Evolutionary conservation across 1,140 invertebrate species (phyloP).

Genomic region (Drosophila ficusphila): DNA sequence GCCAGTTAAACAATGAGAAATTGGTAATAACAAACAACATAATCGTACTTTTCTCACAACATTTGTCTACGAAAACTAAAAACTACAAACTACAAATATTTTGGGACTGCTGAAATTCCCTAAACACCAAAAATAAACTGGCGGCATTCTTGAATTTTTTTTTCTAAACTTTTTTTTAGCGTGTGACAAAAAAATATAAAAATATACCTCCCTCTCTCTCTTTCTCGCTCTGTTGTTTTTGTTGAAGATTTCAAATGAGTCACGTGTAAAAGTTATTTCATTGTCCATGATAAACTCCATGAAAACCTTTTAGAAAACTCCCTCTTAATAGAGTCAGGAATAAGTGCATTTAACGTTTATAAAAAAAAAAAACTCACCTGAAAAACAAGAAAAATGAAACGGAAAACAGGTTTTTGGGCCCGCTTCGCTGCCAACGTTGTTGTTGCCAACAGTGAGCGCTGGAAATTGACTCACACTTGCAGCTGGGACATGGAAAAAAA

Average conservation of each 20-base stretch:
- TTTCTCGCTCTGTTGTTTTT: conserved; percentile 25
- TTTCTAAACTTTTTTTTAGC: conserved; percentile 29
- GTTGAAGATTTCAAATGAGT: conserved; percentile 31
- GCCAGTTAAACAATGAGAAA: conserved; percentile 35
- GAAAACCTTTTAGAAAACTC: conserved; percentile 19
- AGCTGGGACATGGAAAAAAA: conserved; percentile 3
- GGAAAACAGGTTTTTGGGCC: conserved; percentile 59
- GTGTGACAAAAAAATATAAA: conserved; percentile 34
- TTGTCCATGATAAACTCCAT: conserved; percentile 15
- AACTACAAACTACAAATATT: conserved; percentile 14
- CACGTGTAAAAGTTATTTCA: conserved; percentile 32
- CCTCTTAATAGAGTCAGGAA: conserved; percentile 7
- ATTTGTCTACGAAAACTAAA: conserved; percentile 13
- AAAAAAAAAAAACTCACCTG: conserved; percentile 8
- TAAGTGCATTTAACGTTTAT: conserved; percentile 38
- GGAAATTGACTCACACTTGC: conserved; percentile 30
- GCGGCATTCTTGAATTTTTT: conserved; percentile 27
- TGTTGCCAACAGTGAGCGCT: conserved; percentile 39
- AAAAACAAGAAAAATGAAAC: conserved; percentile 38
- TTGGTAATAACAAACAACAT: conserved; percentile 26
- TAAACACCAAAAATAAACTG: conserved; percentile 41
- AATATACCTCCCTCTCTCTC: conserved; percentile 7
- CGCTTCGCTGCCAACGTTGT: conserved; percentile 53
- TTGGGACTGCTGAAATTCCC: conserved; percentile 1
- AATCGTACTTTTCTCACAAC: not conserved